Evolutionary conservation across 2,888 invertebrate species (phyloP).

Genomic region (Charanyca ferruginea): DNA sequence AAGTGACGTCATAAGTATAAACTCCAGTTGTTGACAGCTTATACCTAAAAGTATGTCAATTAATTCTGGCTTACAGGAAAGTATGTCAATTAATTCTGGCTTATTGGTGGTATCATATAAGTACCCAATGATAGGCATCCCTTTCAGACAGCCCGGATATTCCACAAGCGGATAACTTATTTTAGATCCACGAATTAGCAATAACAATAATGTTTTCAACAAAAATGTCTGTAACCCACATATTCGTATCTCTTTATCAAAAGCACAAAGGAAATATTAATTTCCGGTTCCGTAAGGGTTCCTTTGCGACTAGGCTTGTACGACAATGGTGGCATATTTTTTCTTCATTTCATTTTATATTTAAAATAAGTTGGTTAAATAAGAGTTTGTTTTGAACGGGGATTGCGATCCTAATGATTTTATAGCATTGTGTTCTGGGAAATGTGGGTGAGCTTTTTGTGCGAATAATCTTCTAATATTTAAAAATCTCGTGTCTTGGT

Average conservation of each 20-base stretch:
- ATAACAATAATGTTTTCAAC: conserved; percentile 51
- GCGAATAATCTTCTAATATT: no score
- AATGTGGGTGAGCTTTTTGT: not conserved
- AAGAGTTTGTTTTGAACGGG: not conserved
- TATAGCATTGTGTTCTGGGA: not conserved
- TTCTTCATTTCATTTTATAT: conserved; percentile 15
- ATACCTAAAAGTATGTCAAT: no score
- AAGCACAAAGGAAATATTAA: conserved; percentile 76
- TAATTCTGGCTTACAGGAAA: no score
- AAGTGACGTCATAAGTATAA: no score
- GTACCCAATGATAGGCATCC: not conserved
- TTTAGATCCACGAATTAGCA: conserved; percentile 36
- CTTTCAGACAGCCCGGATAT: conserved; percentile 7
- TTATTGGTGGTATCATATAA: not conserved
- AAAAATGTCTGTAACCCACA: conserved; percentile 60
- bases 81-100: no score
- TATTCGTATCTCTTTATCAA: conserved; percentile 62
- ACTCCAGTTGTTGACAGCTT: no score
- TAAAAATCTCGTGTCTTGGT: no score
- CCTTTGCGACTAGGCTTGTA: conserved; percentile 43
- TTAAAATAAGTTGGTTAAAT: not conserved
- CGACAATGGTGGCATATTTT: conserved; percentile 34
- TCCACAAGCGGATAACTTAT: conserved; percentile 11
- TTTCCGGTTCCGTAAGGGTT: conserved; percentile 70
- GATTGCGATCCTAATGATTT: not conserved